Base-by-base conservation (phyloP, 2,797 vertebrate species). In the Thunnus albacares region DNA sequence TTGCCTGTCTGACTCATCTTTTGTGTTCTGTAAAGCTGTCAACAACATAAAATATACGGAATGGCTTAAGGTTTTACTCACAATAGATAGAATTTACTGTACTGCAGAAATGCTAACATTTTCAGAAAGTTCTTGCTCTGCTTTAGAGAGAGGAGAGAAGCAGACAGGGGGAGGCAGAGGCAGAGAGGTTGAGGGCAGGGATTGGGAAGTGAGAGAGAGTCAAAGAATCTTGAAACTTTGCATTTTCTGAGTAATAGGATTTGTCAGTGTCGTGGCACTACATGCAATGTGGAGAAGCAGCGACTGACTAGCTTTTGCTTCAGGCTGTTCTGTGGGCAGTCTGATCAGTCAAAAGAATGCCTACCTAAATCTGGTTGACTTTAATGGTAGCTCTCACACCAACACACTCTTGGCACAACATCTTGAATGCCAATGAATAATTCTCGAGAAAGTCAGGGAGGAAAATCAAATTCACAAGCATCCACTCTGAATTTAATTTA, bases 221-320 rank as follows among this genome's bases (percentile, higher is more conserved):
- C 61, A 63, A 55, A 69, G 79, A 87, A 71, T 85, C 71, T 81
- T 55, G 62, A 89, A 87, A 89, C 71, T 82, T 85, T 78, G 60
- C 18, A 1, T 78, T 84, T 84, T 84, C n/a, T 65, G 51, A 79
- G 61, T 84, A 86, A 90, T 81, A 49, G 67, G 57, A 80, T 87
- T 72, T 91, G 84, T 88, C 88, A 66, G 87, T 74, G 72, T 71
- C 6, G 72, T 87, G 92, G 89, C 83, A 84, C 79, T 6, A 49
- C 8, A 11, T 4, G 20, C 52, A 52, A 68, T 62, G 71, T 81
- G 71, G 69, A 80, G 68, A 79, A 57, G 84, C 77, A 69, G 55
- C 77, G 56, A 71, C 77, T 74, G 85, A 89, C 78, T 85, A 61
- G 75, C 55, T 90, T 80, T 89, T 75, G 90, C 93, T 92, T 67